These are phyloP conservation scores for Himalopsyche anomala DNA, from an alignment of 2,888 invertebrate genomes.

Conservation along the genomic window DNA sequence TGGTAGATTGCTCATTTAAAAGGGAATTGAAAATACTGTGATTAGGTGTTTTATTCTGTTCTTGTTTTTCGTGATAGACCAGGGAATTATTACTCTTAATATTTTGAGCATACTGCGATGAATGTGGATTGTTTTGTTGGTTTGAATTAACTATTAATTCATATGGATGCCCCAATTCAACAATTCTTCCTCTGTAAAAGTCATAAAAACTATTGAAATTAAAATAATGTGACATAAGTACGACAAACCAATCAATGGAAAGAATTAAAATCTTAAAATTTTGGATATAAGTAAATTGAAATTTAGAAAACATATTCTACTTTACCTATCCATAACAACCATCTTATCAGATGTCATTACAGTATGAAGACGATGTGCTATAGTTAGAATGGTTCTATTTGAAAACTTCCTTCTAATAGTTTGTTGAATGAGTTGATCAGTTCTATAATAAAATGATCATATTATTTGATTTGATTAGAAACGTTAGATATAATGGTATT, in stretches of 20 bases:
- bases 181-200: slow-evolving; percentile 72
- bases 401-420: slow-evolving; percentile 84
- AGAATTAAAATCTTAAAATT: too few species aligned
- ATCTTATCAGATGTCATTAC: slow-evolving; percentile 90
- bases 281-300: too few species aligned
- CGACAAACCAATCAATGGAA: too few species aligned
- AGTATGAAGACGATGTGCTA: slow-evolving; percentile 89
- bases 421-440: slow-evolving; percentile 85
- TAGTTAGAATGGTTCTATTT: slow-evolving; percentile 86
- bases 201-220: slow-evolving; percentile 3
- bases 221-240: neutral
- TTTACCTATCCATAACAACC: slow-evolving; percentile 86
- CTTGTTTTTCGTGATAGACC: too few species aligned
- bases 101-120: too few species aligned
- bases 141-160: slow-evolving; percentile 72
- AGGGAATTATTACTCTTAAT: too few species aligned
- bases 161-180: slow-evolving; percentile 88
- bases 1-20: slow-evolving; percentile 80
- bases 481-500: too few species aligned
- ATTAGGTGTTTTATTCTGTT: too few species aligned
- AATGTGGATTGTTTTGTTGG: neutral
- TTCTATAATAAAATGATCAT: slow-evolving; percentile 71
- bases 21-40: slow-evolving; percentile 80
- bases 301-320: neutral
- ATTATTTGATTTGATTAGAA: too few species aligned